Evolutionary conservation across 2,888 invertebrate genomes (phyloP).

Genomic region (Tenthredo notha): DNA sequence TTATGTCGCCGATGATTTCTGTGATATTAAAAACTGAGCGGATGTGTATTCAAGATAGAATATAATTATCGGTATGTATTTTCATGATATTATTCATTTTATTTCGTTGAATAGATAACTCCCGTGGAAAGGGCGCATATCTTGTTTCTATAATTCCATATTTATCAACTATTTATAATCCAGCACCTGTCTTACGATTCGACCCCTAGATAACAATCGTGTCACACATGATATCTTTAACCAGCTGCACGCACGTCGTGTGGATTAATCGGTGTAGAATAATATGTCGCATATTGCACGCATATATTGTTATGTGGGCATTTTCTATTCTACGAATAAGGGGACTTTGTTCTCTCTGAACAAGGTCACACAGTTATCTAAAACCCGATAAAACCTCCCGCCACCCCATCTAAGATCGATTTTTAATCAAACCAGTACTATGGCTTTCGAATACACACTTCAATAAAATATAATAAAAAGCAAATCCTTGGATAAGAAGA

Average conservation of each 20-base stretch:
- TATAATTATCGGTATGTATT: neutral
- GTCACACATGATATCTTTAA: too few relatives aligned
- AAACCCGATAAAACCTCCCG: neutral
- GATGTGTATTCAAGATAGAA: neutral
- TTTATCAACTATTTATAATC: neutral
- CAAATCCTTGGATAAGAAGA: neutral
- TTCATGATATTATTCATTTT: neutral
- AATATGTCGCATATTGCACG: too few relatives aligned
- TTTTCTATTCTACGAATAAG: neutral
- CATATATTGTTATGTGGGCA: neutral
- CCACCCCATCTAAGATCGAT: constrained; percentile 4
- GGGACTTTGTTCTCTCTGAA: neutral
- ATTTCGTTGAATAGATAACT: neutral
- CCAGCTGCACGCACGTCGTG: too few relatives aligned
- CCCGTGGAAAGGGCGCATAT: neutral
- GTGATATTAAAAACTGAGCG: neutral
- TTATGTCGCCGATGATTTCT: neutral
- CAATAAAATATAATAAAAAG: neutral
- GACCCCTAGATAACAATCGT: too few relatives aligned
- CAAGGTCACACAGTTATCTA: neutral
- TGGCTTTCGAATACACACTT: neutral
- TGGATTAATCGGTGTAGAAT: too few relatives aligned
- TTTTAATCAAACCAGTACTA: constrained; percentile 10
- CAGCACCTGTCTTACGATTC: neutral
- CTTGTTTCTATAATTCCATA: neutral